Percentiles rank a stretch among this genome's conserved stretches.
These are phyloP conservation scores for Sisyra nigra DNA, from an alignment of 2,888 invertebrate genomes.

Conservation along the genomic window DNA sequence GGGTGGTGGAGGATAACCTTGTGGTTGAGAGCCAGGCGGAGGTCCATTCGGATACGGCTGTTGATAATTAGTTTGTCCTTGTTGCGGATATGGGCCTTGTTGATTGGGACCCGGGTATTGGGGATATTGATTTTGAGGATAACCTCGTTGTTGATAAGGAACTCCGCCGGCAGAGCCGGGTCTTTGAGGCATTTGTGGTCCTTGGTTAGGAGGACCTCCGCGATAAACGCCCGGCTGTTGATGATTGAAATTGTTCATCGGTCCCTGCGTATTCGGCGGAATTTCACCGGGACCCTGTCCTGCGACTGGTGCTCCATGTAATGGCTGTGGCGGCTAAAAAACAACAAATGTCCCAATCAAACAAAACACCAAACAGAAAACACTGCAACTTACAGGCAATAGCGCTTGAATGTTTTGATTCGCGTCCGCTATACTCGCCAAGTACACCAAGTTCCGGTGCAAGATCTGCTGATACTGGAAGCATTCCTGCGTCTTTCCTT, in stretches of 20 bases:
- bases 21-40: conserved; percentile 44
- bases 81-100: conserved; percentile 41
- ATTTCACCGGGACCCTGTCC: conserved; percentile 16
- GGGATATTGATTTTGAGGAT: conserved; percentile 50
- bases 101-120: conserved; percentile 39
- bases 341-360: neutral
- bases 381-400: conserved; percentile 58
- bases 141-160: conserved; percentile 48
- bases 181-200: conserved; percentile 34
- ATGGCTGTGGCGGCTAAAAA: conserved; percentile 9
- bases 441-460: conserved; percentile 88
- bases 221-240: conserved; percentile 25
- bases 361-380: neutral
- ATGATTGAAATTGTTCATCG: conserved; percentile 27
- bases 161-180: conserved; percentile 38
- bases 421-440: conserved; percentile 93
- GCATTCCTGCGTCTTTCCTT: conserved; percentile 87
- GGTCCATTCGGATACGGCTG: conserved; percentile 43
- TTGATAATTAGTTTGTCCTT: conserved; percentile 43
- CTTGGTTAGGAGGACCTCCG: conserved; percentile 29
- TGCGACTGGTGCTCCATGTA: conserved; percentile 7
- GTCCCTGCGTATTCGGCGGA: conserved; percentile 23
- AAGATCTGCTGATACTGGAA: conserved; percentile 87
- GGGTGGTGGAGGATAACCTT: conserved; percentile 43
- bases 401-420: conserved; percentile 83